phyloP scores from a whole-genome alignment of 2,888 invertebrate genomes.

The Osmoderma eremita region DNA sequence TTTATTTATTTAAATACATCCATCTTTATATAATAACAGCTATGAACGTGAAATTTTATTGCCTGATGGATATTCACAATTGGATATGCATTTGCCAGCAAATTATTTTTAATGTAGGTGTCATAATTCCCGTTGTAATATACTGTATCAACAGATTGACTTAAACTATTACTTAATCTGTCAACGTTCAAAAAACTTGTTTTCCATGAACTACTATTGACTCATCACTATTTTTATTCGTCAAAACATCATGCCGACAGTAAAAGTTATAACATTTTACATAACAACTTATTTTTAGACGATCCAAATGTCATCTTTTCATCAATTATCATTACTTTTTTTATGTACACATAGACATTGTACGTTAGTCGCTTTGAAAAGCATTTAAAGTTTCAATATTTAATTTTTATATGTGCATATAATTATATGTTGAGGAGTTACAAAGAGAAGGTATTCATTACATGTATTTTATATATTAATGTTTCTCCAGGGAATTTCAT shows the following conservation, averaged over 20 bases:
- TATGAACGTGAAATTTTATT: too few species aligned
- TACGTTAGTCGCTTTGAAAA: too few species aligned
- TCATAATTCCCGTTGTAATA: not conserved
- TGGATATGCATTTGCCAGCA: too few species aligned
- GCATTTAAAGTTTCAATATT: too few species aligned
- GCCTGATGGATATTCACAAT: too few species aligned
- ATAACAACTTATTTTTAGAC: conserved; percentile 6
- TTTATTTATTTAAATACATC: not conserved
- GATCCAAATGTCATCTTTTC: conserved; percentile 15
- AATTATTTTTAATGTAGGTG: not conserved
- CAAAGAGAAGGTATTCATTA: too few species aligned
- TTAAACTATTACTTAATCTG: conserved; percentile 1
- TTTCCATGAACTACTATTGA: conserved; percentile 32
- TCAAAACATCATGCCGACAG: conserved; percentile 13
- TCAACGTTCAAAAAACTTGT: conserved; percentile 25
- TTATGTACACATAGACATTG: too few species aligned
- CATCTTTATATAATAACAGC: not conserved
- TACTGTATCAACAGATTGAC: not conserved
- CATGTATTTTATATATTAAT: too few species aligned
- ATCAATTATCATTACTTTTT: not conserved
- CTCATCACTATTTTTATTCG: conserved; percentile 33
- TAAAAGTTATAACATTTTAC: conserved; percentile 14
- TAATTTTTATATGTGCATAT: too few species aligned
- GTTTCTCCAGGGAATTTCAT: too few species aligned
- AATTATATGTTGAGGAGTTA: too few species aligned